These are phyloP conservation scores for Coenonympha glycerion DNA, from an alignment of 2,888 invertebrate genomes.

Conservation along the genomic window DNA sequence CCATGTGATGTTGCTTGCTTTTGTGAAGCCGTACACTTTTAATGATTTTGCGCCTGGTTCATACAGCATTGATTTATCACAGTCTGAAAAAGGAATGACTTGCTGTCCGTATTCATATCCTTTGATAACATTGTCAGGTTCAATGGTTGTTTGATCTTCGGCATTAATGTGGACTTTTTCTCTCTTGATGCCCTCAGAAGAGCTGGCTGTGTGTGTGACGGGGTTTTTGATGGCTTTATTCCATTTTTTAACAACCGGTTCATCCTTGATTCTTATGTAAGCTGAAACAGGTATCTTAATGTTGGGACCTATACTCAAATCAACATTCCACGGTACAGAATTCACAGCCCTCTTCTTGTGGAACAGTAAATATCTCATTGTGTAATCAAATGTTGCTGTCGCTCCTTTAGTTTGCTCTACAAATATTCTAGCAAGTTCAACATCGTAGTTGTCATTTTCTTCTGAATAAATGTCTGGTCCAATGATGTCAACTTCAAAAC, in stretches of 20 bases:
- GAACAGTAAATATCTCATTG: slow-evolving; percentile 75
- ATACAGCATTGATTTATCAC: slow-evolving; percentile 75
- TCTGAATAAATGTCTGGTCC: slow-evolving; percentile 66
- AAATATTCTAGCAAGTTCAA: slow-evolving; percentile 50
- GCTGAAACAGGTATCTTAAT: slow-evolving; percentile 78
- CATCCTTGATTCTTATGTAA: slow-evolving; percentile 71
- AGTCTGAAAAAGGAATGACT: slow-evolving; percentile 76
- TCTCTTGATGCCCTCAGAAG: slow-evolving; percentile 52
- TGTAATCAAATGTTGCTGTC: slow-evolving; percentile 76
- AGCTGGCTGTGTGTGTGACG: slow-evolving; percentile 50
- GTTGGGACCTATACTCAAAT: slow-evolving; percentile 76
- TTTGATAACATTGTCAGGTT: slow-evolving; percentile 70
- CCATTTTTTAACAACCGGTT: slow-evolving; percentile 57
- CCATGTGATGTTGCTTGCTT: slow-evolving; percentile 67
- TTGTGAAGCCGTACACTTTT: slow-evolving; percentile 80
- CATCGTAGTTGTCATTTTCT: slow-evolving; percentile 44
- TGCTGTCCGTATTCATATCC: slow-evolving; percentile 78
- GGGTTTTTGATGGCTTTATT: slow-evolving; percentile 55
- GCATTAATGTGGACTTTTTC: slow-evolving; percentile 53
- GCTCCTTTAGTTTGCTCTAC: slow-evolving; percentile 60
- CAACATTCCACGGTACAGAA: slow-evolving; percentile 79
- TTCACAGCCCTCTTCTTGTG: slow-evolving; percentile 69
- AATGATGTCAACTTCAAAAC: slow-evolving; percentile 79
- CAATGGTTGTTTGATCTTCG: slow-evolving; percentile 68
- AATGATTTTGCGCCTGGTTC: slow-evolving; percentile 78